Evolutionary conservation across 2,113 vertebrate genomes (phyloP), one percentile per base, ranked within the genome.

Genomic region (Poecilia latipinna): DNA sequence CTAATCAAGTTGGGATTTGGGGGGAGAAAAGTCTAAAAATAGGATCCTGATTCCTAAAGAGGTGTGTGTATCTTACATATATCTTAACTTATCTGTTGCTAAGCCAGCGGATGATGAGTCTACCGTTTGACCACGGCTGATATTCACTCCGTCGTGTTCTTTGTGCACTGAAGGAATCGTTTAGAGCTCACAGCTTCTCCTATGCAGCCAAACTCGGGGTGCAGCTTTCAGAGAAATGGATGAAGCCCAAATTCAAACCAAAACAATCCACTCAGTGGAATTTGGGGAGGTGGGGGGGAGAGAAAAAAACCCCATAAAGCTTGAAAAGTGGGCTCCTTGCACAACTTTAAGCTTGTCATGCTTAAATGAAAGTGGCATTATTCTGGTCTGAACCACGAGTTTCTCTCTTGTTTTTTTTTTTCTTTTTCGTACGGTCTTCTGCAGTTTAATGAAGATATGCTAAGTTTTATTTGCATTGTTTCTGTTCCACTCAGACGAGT

Each of bases 401-500:
- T 37, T 37, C 11, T 37, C 35, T 8, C 26, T 39, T 15, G 44
- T 13, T 37, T 71, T 64, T 74, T 32, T 3, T 32, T 33, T 22
- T 68, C 22, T 19, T 33, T 71, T 64, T 74, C 72, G 77, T 66
- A 72, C 76, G 31, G 64, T 74, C 71, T 86, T 84, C 90, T 83
- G 37, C 26, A 29, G 64, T 82, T 72, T 85, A 88, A 86, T 90
- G 80, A 87, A 85, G 86, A 84, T 82, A 80, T 65, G 26, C 78
- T 78, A 83, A 79, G 76, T 76, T 70, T 42, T 61, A 42, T 91
- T 89, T 85, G 72, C 74, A 84, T 88, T 82, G 74, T 84, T 83
- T 84, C 82, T 61, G 80, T 62, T 82, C 62, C 51, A 69, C 89
- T 79, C 82, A 85, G 90, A 91, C 86, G 88, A 87, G 61, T n/a